Base-by-base conservation (phyloP, 1,140 invertebrate species). In the Drosophila kohkoa region DNA sequence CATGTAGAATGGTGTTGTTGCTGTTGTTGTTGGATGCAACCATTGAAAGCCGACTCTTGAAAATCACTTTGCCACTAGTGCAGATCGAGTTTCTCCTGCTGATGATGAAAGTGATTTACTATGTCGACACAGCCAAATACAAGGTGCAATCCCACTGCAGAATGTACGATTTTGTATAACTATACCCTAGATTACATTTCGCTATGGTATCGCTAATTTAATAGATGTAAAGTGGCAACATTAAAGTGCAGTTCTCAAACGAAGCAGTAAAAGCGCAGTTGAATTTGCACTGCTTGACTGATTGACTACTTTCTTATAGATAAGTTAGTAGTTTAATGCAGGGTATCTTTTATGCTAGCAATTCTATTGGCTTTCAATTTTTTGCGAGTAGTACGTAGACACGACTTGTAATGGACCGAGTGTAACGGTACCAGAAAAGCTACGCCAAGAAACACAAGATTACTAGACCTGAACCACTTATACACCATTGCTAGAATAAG, bases 81-180 rank as follows among this genome's bases (percentile, higher is more conserved):
- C 68, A 68, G 43, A 72, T 72, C 54, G 48, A 66, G 70, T 70
- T 72, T 65, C 70, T 72, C 30, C 54, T 35, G 45, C 52, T 41
- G 82, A 86, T 86, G 82, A 85, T 81, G 77, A 86, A 86, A 86
- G 82, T 86, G 82, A 87, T 86, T 86, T 86, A 87, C 60, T 79
- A 75, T 74, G 70, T 64, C 70, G 58, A 51, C 64, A 25, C 3
- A 62, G 43, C 59, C 38, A 38, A 58, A 54, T 58, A 81, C 69
- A 73, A 65, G 46, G 46, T 75, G 71, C 70, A 58, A 69, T 66
- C 35, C 35, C 71, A 62, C 20, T 74, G 41, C 66, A 71, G 38
- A 64, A 60, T 62, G 52, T 51, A 32, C 45, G 38, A 49, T 25
- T 62, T 62, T 62, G 20, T 35, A 45, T 38, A 48, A 10, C 46